Base-by-base conservation (phyloP, 2,797 vertebrate genomes). In the Arremon aurantiirostris region DNA sequence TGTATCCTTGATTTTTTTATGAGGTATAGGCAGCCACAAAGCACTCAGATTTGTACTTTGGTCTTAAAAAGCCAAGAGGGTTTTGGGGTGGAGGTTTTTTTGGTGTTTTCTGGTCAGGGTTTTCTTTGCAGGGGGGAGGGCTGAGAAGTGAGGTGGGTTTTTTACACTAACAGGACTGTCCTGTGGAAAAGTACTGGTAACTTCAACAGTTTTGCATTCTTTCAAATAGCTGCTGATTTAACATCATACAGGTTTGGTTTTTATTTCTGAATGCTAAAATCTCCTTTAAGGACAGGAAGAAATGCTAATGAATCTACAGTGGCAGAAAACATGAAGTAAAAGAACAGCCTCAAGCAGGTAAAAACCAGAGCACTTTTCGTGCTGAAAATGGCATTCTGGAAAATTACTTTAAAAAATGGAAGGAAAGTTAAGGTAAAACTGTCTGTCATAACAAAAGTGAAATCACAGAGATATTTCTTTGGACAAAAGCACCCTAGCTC, bases 281-380 rank as follows among this genome's bases (percentile, higher is more conserved):
- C 20, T 77, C 44, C 28, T 80, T 85, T 73, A 94, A 87, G 52
- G 59, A 75, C 32, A 82, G 60, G 8, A 92, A 84, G 65, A 94
- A 91, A 85, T 52, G 68, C 44, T 92, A 80, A 81, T 42, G 41
- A 92, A 82, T 24, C 59, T 65, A 61, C 28, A 76, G 26, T 18
- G 26, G 82, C 49, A 94, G 52, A 90, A 88, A 82, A 68, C 28
- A 60, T 3, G 14, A 69, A 72, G 55, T 60, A 82, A 47, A 81
- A 88, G 41, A 34, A 82, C 15, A 80, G 81, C 34, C 41, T 85
- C 26, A 37, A 63, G 52, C 69, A 83, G 8, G 20, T 16, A 32
- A 49, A 76, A 88, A 42, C 1, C n/a, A 73, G 44, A 73, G 41
- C 20, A 60, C 18, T 69, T 55, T 52, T 56, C 55, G 47, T 76